phyloP scores from a whole-genome alignment of 1,140 invertebrate species.

The Dinothrombium tinctorium region DNA sequence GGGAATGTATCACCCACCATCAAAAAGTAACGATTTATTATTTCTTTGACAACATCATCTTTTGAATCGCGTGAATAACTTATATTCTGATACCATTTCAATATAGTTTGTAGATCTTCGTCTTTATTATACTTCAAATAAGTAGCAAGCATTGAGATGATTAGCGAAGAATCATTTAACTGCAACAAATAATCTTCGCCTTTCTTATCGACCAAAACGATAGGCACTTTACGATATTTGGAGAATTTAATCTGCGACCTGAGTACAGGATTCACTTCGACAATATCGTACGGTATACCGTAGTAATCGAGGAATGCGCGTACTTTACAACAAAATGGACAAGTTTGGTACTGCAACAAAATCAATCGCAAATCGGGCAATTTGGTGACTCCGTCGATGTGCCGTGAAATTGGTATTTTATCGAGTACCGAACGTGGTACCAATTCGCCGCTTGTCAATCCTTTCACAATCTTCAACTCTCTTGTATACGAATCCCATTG shows the following conservation, averaged over 20 bases:
- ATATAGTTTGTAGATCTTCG: slow-evolving; percentile 36
- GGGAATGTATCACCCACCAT: slow-evolving; percentile 41
- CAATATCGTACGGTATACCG: slow-evolving; percentile 79
- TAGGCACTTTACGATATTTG: slow-evolving; percentile 81
- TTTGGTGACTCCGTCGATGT: slow-evolving; percentile 11
- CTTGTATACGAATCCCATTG: no score
- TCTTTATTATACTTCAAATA: slow-evolving; percentile 35
- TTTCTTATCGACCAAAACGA: slow-evolving; percentile 42
- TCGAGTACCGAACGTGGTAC: background rate
- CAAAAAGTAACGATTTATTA: slow-evolving; percentile 82
- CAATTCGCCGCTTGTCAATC: no score
- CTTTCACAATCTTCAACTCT: no score
- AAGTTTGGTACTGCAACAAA: slow-evolving; percentile 87
- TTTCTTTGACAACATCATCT: slow-evolving; percentile 30
- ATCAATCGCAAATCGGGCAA: slow-evolving; percentile 40
- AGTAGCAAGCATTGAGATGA: slow-evolving; percentile 64
- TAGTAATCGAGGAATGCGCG: slow-evolving; percentile 76
- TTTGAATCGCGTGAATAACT: slow-evolving; percentile 25
- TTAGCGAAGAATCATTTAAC: slow-evolving; percentile 77
- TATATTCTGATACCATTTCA: slow-evolving; percentile 28
- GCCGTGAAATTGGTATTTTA: slow-evolving; percentile 1
- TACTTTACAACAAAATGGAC: slow-evolving; percentile 95
- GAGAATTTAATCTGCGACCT: slow-evolving; percentile 80
- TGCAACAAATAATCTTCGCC: slow-evolving; percentile 28
- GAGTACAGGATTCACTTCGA: slow-evolving; percentile 87